Evolutionary conservation across 1,140 invertebrate genomes (phyloP), one percentile per base, ranked within the genome.

Genomic region (Eurosta solidaginis): DNA sequence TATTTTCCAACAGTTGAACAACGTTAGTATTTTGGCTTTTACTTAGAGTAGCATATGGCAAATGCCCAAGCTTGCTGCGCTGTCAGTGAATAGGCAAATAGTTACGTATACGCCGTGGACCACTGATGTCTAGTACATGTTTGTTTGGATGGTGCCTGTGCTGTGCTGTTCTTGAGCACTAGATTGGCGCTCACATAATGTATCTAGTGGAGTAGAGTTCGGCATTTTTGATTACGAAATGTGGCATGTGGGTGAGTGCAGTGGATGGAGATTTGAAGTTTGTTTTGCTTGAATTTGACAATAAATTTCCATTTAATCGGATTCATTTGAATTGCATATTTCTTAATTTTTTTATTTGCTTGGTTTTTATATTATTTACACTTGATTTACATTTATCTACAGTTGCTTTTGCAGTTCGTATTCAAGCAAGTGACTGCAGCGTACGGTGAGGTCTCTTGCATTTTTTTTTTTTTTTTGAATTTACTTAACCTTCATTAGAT

Each of bases 281-380:
- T n/a, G 59, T n/a, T 63, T 36, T n/a, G 17, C 33, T 68, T 68
- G 59, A 68, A 68, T 68, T 68, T 36, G 33, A 68, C 59, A 68
- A 68, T 68, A 68, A 68, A 68, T 68, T 68, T 68, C 29, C 59
- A 68, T 68, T 68, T 68, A 68, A 68, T 68, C 59, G 59, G 59
- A 68, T 68, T 68, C 59, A 68, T 68, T 68, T 68, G 59, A 68
- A 68, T 68, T 42, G 59, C 59, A 40, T 40, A 68, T n/a, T n/a
- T n/a, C n/a, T n/a, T n/a, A n/a, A n/a, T n/a, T n/a, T 52, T 52
- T 25, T 52, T 20, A 20, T 54, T 9, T 25, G 10, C 0, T 22
- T 36, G 29, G 59, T 68, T 68, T 68, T 12, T n/a, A 68, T 68
- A 68, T 68, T 68, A 40, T 68, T 68, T 42, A 9, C 27, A 22